Conservation (phyloP, 2,113 vertebrate species). For the Uria aalge region DNA sequence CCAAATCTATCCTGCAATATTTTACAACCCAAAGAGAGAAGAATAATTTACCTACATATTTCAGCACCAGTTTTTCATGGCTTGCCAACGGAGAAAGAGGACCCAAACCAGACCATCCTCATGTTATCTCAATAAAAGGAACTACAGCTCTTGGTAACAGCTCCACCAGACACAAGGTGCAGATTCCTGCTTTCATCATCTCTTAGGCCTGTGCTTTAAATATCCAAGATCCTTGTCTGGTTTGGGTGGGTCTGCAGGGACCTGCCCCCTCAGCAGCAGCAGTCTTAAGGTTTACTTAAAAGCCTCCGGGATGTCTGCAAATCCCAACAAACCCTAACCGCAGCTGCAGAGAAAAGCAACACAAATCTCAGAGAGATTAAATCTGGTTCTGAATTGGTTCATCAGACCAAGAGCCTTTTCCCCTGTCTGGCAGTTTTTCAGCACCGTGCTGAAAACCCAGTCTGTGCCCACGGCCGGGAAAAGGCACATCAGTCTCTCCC, state of each 20-base stretch:
- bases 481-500: background rate
- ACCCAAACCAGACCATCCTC: background rate
- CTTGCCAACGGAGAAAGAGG: background rate
- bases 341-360: background rate
- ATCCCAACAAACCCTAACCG: background rate
- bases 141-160: background rate
- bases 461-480: rapidly evolving
- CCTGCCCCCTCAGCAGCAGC: background rate
- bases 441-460: background rate
- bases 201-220: background rate
- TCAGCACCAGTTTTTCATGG: background rate
- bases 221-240: background rate
- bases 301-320: background rate
- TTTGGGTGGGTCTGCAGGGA: background rate
- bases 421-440: background rate
- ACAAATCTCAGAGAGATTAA: background rate
- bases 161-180: background rate
- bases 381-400: background rate
- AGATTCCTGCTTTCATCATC: background rate
- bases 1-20: background rate
- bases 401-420: background rate
- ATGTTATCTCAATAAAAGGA: background rate
- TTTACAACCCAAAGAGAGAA: background rate
- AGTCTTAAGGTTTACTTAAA: background rate
- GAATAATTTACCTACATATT: background rate